These are phyloP conservation scores for Schizothorax lantsangensis DNA, from an alignment of 2,797 vertebrate species.

Conservation along the genomic window DNA sequence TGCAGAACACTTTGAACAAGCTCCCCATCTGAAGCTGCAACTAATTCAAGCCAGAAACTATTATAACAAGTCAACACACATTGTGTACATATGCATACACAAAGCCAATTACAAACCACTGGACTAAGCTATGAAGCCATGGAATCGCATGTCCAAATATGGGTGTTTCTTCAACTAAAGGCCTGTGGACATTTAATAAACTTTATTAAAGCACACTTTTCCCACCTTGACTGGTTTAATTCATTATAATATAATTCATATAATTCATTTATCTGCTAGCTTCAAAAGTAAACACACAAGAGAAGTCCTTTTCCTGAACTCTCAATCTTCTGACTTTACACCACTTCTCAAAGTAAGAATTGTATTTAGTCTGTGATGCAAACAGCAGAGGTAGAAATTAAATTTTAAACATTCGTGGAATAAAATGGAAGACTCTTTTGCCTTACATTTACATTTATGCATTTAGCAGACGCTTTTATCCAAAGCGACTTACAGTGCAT, in stretches of 20 bases:
- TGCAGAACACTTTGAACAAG: slow-evolving; percentile 21
- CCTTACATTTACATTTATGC: too few relatives aligned
- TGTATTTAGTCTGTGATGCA: not conserved
- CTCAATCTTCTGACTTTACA: not conserved
- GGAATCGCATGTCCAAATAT: not conserved
- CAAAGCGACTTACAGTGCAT: too few relatives aligned
- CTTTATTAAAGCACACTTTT: not conserved
- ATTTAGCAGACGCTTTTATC: too few relatives aligned
- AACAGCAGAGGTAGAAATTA: not conserved
- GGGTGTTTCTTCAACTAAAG: not conserved
- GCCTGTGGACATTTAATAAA: not conserved
- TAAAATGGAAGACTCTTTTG: not conserved
- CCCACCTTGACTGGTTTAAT: not conserved
- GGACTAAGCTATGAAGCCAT: not conserved
- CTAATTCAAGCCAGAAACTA: slow-evolving; percentile 52
- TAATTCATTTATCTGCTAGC: not conserved
- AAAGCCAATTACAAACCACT: slow-evolving; percentile 41
- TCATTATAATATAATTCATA: too few relatives aligned
- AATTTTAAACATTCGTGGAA: not conserved
- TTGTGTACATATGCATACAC: slow-evolving; percentile 33
- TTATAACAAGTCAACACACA: slow-evolving; percentile 16
- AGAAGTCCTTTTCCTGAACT: not conserved
- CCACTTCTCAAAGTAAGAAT: not conserved
- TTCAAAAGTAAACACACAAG: not conserved
- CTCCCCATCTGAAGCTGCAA: slow-evolving; percentile 26